Base-by-base conservation (phyloP, 2,113 vertebrate species). In the Boulengeromyrus knoepffleri region DNA sequence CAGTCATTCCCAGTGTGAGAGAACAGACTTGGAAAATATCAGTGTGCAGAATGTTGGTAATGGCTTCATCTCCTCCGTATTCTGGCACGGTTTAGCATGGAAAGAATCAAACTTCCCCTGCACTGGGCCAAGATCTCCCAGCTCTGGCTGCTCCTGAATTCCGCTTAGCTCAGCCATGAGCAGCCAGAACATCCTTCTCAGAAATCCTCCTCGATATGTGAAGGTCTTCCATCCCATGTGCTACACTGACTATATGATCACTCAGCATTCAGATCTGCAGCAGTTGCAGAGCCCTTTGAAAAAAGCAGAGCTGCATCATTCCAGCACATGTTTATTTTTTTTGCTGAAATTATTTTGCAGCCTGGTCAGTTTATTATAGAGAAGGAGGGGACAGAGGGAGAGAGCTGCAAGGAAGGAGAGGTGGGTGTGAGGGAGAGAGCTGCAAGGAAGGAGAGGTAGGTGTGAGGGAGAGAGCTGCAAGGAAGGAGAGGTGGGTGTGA, bases 71-170 rank as follows among this genome's bases (percentile, higher is more conserved):
- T 89, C 50, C 84, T 91, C 90, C 0, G 0, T 90, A 90, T 21
- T 56, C 86, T 89, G 90, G 88, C 90, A 93, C 80, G 92, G 91
- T 17, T 90, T 52, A 92, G 92, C 92, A 92, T 92, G 70, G 90
- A 94, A 91, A 94, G 90, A 45, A 56, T 90, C n/a, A 15, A 24
- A 36, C 89, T 91, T 90, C 62, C 91, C 88, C 80, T 91, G 52
- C 12, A 80, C 31, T 84, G 84, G 62, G 53, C 12, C 56, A 53
- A 87, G 89, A 21, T 27, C 52, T 52, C 62, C 47, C 36, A 12
- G 77, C 52, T 80, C 52, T 47, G 13, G 52, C 27, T 47, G 66
- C 66, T n/a, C 19, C 74, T 19, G 19, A 39, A 89, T 47, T 47
- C 77, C 7, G 24, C 77, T 58, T 39, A 31, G 50, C 17, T 52